phyloP scores from a whole-genome alignment of 2,888 invertebrate species.

The Zonitis immaculata region DNA sequence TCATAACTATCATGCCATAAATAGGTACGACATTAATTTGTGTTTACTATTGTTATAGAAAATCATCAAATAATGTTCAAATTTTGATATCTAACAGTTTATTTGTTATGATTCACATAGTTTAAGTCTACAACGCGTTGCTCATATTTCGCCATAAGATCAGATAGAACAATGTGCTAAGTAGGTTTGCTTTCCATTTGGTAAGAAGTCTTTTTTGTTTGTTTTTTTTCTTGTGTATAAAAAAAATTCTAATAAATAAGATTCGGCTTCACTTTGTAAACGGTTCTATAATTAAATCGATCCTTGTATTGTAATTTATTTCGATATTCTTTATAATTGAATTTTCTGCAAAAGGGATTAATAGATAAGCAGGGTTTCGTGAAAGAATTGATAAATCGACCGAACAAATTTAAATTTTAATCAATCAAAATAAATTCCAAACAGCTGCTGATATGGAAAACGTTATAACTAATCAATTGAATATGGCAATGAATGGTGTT shows the following conservation, averaged over 20 bases:
- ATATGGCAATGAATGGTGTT: constrained; percentile 2
- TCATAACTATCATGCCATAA: too few relatives aligned
- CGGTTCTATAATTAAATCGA: constrained; percentile 1
- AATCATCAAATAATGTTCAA: too few relatives aligned
- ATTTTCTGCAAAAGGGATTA: constrained; percentile 31
- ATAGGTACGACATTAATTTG: too few relatives aligned
- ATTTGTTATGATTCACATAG: too few relatives aligned
- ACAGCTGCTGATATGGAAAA: constrained; percentile 60
- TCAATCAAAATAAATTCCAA: constrained; percentile 51
- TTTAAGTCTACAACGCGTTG: too few relatives aligned
- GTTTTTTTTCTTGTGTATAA: too few relatives aligned
- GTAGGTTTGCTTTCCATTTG: constrained; percentile 65
- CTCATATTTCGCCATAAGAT: constrained; percentile 85
- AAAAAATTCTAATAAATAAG: too few relatives aligned
- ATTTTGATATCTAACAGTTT: too few relatives aligned
- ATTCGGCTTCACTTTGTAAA: constrained; percentile 8
- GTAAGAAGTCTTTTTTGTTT: constrained; percentile 49
- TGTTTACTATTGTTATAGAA: too few relatives aligned
- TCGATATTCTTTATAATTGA: constrained; percentile 22
- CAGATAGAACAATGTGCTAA: constrained; percentile 79
- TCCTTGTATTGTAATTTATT: neutral
- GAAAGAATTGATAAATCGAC: constrained; percentile 34
- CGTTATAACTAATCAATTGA: constrained; percentile 6
- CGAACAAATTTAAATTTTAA: constrained; percentile 31
- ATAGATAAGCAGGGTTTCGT: constrained; percentile 35